Percentiles rank a stretch among this genome's conserved stretches.
phyloP scores from a whole-genome alignment of 2,797 vertebrate genomes.

The Clarias pachynema region DNA sequence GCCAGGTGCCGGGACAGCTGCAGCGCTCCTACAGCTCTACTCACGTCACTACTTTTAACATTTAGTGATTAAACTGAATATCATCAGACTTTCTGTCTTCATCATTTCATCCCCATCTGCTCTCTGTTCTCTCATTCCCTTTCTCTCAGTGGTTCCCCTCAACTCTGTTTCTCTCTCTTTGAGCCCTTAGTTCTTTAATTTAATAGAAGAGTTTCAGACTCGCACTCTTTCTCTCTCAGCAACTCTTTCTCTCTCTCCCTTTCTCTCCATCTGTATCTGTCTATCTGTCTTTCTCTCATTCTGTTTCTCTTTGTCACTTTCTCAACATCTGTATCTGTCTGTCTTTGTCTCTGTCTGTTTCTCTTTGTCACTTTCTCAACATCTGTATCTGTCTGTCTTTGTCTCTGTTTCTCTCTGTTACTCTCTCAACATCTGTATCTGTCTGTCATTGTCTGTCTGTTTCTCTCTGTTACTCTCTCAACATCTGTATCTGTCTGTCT shows the following conservation, averaged over 20 bases:
- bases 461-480: accelerated
- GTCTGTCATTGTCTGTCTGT: background rate
- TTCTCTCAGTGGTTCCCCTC: background rate
- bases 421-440: background rate
- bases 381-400: background rate
- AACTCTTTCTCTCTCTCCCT: background rate
- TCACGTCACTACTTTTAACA: background rate
- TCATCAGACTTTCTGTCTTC: conserved; percentile 1
- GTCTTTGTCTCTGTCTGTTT: too few relatives aligned
- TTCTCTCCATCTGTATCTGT: background rate
- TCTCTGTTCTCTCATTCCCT: background rate
- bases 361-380: background rate
- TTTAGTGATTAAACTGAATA: background rate
- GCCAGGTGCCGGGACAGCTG: conserved; percentile 34
- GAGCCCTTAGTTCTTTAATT: background rate
- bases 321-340: too few relatives aligned
- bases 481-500: background rate
- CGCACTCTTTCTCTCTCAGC: background rate
- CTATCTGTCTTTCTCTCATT: background rate
- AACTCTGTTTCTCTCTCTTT: background rate
- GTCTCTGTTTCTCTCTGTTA: background rate
- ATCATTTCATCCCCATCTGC: background rate
- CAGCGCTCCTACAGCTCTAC: background rate
- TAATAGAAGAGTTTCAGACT: background rate
- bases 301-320: background rate